Percentiles rank a stretch among this genome's conserved stretches.
Conservation (phyloP, 2,113 vertebrate species). For the Excalfactoria chinensis region DNA sequence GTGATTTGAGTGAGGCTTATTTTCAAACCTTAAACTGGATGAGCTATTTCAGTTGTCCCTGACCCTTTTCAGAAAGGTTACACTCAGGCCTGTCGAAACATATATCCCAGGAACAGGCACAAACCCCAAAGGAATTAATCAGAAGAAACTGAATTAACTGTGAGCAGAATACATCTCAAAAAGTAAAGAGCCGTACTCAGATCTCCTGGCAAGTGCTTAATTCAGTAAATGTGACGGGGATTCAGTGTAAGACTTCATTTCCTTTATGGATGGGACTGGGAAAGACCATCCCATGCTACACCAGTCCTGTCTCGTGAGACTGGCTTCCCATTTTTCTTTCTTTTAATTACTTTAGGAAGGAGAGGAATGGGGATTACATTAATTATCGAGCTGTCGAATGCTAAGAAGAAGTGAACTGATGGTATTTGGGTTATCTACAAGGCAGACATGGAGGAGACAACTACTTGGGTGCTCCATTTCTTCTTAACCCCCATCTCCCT, state of each 20-base stretch:
- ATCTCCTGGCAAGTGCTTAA: not conserved
- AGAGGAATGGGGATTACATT: not conserved
- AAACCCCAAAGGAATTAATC: not conserved
- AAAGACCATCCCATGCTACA: not conserved
- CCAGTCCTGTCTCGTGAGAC: not conserved
- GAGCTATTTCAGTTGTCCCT: not conserved
- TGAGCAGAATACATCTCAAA: not conserved
- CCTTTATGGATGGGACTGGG: not conserved
- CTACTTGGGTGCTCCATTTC: not conserved
- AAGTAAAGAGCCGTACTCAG: not conserved
- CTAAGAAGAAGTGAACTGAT: slow-evolving; percentile 1
- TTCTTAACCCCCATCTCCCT: not conserved
- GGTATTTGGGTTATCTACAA: not conserved
- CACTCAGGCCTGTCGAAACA: not conserved
- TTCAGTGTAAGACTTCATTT: not conserved
- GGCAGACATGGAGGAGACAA: not conserved
- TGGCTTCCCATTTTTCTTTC: not conserved
- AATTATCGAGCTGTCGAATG: not conserved
- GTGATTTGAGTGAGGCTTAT: not conserved
- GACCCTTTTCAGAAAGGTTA: not conserved
- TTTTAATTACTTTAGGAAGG: not conserved
- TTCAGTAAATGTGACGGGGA: not conserved
- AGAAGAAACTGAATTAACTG: slow-evolving; percentile 17
- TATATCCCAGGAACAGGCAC: not conserved
- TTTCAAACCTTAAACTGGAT: slow-evolving; percentile 8